Conservation (phyloP, 2,113 vertebrate species). For the Mustela nigripes region DNA sequence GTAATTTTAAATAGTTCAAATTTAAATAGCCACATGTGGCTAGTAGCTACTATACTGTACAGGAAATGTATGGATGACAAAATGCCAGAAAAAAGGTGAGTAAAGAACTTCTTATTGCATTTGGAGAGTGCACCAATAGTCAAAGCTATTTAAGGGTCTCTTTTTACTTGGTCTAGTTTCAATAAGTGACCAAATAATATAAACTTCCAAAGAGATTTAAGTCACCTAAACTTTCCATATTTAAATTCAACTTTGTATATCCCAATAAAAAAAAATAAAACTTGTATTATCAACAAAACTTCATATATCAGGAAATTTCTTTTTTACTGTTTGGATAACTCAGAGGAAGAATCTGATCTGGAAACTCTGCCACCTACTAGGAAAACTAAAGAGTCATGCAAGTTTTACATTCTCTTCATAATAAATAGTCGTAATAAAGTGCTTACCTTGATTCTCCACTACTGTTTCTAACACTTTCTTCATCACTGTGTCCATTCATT, state of each 20-base stretch:
- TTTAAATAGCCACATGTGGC: not conserved
- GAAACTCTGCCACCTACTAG: not conserved
- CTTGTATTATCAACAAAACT: conserved; percentile 3
- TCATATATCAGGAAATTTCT: not conserved
- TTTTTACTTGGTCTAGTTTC: conserved; percentile 6
- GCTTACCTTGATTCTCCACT: conserved; percentile 97
- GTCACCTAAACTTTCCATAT: not conserved
- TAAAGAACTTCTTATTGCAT: not conserved
- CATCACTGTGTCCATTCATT: conserved; percentile 98
- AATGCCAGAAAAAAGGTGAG: not conserved
- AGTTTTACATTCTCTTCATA: not conserved
- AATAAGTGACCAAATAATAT: conserved; percentile 43
- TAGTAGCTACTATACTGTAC: not conserved
- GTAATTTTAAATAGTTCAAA: conserved; percentile 37
- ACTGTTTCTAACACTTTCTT: conserved; percentile 97
- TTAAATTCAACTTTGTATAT: not conserved
- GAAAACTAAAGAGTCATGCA: not conserved
- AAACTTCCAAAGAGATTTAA: conserved; percentile 34
- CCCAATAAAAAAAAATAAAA: conserved; percentile 6
- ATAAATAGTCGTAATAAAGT: not conserved
- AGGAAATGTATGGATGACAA: not conserved
- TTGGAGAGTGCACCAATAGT: conserved; percentile 8
- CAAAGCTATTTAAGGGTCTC: conserved; percentile 8
- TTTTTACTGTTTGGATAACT: not conserved
- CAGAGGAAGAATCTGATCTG: conserved; percentile 36